Evolutionary conservation across 2,888 invertebrate genomes (phyloP), one percentile per base, ranked within the genome.

Genomic region (Melieria picta): DNA sequence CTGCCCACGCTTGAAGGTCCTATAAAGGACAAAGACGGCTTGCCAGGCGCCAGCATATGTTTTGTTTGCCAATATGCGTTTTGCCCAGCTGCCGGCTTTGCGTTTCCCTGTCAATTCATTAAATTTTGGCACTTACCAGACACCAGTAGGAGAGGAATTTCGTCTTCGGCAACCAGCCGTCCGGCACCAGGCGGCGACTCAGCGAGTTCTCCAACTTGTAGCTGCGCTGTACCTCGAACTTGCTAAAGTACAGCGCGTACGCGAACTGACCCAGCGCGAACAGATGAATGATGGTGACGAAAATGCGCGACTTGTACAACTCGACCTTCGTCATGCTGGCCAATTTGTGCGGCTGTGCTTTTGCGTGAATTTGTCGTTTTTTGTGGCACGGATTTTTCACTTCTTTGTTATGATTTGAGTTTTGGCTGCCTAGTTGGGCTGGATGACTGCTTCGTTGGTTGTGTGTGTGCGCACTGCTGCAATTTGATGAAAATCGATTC

Each of bases 61-160:
- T 30, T 30, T 30, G 30, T 30, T 30, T 30, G 30, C 30, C 30
- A 30, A 30, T 30, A 30, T 30, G 30, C 30, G 1, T 30, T 30
- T 30, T 30, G 30, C 30, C 30, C 30, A 30, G 30, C 30, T 30
- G 30, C 30, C 30, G 30, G 30, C 30, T 30, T 30, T 30, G 30
- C 30, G 30, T 30, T 30, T 30, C 3, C 30, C 30, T 30, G 30
- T 30, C 30, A 30, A 30, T 30, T 30, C 5, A n/a, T 43, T 47
- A 7, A 9, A 60, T 4, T 48, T 52, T 45, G 7, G 13, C 42
- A 86, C 88, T 88, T 83, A 89, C 89, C 87, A 89, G 81, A 78
- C 88, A 87, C 89, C 89, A 89, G 79, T 88, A 88, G 47, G 89
- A 88, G 69, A 89, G 82, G 78, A 85, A 88, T 76, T 87, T 84